phyloP scores from a whole-genome alignment of 2,797 vertebrate genomes.

The Glossophaga mutica region DNA sequence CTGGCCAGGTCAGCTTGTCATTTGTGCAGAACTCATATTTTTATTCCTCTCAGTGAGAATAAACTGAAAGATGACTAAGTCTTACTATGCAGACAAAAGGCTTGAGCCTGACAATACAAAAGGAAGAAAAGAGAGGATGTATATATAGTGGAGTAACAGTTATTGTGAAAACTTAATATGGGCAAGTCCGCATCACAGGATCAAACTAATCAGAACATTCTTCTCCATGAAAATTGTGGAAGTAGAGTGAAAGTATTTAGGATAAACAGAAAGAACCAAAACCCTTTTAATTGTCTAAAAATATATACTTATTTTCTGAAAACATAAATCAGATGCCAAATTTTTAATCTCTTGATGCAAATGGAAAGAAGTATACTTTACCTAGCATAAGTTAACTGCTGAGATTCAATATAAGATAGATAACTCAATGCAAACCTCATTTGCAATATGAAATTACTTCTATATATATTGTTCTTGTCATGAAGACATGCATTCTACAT shows the following conservation, averaged over 20 bases:
- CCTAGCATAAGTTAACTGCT: not conserved
- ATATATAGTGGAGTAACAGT: not conserved
- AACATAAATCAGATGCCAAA: not conserved
- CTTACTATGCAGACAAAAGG: not conserved
- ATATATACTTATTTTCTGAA: not conserved
- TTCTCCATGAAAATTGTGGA: not conserved
- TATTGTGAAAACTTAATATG: not conserved
- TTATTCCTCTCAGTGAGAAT: not conserved
- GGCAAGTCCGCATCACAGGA: not conserved
- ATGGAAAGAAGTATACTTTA: not conserved
- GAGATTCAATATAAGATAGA: not conserved
- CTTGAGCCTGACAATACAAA: not conserved
- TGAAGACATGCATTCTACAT: not conserved
- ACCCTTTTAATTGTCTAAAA: not conserved
- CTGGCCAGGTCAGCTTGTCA: not conserved
- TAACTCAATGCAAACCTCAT: not conserved
- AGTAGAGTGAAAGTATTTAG: not conserved
- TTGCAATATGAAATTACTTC: not conserved
- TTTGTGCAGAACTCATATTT: not conserved
- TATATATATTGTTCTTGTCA: not conserved
- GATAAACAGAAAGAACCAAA: not conserved
- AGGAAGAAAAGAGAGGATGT: not conserved
- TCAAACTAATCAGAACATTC: not conserved
- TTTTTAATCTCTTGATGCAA: not conserved
- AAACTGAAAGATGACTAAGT: not conserved